phyloP scores from a whole-genome alignment of 92 coral and sea anemone species.

The Phenganax stokvisi region DNA sequence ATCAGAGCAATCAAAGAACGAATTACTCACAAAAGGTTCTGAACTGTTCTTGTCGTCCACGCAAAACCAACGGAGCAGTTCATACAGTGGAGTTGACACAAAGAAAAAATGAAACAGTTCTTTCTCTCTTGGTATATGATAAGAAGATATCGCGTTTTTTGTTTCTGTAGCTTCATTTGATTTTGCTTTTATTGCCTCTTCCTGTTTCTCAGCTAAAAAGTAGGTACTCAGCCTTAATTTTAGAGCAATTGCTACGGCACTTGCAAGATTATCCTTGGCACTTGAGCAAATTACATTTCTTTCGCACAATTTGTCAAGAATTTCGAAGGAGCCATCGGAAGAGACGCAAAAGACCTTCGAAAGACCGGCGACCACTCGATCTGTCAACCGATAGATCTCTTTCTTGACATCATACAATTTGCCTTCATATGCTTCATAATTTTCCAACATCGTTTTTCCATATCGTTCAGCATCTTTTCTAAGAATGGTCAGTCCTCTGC shows the following conservation, averaged over 20 bases:
- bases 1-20: constrained; percentile 28
- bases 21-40: background rate
- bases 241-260: constrained; percentile 24
- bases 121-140: constrained; percentile 15
- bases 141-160: background rate
- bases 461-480: constrained; percentile 6
- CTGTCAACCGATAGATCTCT: constrained; percentile 30
- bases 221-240: constrained; percentile 23
- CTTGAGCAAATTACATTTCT: constrained; percentile 1
- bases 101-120: constrained; percentile 35
- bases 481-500: constrained; percentile 15
- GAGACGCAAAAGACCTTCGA: constrained; percentile 1
- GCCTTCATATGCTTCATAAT: constrained; percentile 5
- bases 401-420: constrained; percentile 32
- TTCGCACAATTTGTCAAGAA: constrained; percentile 12
- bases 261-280: constrained; percentile 26
- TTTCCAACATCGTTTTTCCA: constrained; percentile 12
- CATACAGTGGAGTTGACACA: constrained; percentile 28
- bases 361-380: constrained; percentile 21
- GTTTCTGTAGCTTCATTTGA: background rate
- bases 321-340: constrained; percentile 1
- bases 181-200: constrained; percentile 2
- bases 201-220: constrained; percentile 18
- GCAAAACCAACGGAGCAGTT: background rate
- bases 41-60: background rate